Base-by-base conservation (phyloP, 1,140 invertebrate genomes). In the Macrobrachium rosenbergii region DNA sequence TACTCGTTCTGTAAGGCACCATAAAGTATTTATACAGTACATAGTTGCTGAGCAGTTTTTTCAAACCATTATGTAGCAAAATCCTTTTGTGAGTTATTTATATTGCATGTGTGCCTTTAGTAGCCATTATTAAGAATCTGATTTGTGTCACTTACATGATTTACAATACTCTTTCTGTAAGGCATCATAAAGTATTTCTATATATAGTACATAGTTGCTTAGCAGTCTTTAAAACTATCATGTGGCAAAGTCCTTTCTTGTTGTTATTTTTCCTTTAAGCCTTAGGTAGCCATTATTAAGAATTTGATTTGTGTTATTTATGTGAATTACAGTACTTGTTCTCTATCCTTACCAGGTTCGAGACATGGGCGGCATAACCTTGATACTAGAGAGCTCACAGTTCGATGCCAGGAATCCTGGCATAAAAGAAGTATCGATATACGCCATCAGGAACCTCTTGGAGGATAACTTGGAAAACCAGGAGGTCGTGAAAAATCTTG, bases 391-490 rank as follows among this genome's bases (percentile, higher is more conserved):
- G 19, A 81, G 69, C 59, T 81, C 85, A 17, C 69, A 82, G 76
- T 87, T 87, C 75, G 85, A 87, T 23, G 85, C 85, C 17, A 73
- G 85, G 19, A 87, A 87, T 63, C 77, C 78, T 17, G 43, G 75
- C 12, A 87, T 87, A 19, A 87, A 87, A 23, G 85, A 87, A 52
- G 59, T 52, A 11, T 87, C 85, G 1, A 76, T 87, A n/a, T 87
- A 81, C 45, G 85, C 85, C 28, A 23, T 87, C 28, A 62, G 85
- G 23, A 87, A 87, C 78, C 79, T 87, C 5, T 45, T 87, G 28
- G 85, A 87, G 43, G 78, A 77, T n/a, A 87, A 87, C 62, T 17
- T 75, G n/a, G 85, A 87, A 45, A 87, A 87, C 58, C 85, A 87
- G 59, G 58, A n/a, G 12, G 28, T 72, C 1, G 72, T 87, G 12